Percentiles rank a stretch among this genome's conserved stretches.
These are phyloP conservation scores for Conger conger DNA, from an alignment of 2,113 vertebrate species.

Conservation along the genomic window DNA sequence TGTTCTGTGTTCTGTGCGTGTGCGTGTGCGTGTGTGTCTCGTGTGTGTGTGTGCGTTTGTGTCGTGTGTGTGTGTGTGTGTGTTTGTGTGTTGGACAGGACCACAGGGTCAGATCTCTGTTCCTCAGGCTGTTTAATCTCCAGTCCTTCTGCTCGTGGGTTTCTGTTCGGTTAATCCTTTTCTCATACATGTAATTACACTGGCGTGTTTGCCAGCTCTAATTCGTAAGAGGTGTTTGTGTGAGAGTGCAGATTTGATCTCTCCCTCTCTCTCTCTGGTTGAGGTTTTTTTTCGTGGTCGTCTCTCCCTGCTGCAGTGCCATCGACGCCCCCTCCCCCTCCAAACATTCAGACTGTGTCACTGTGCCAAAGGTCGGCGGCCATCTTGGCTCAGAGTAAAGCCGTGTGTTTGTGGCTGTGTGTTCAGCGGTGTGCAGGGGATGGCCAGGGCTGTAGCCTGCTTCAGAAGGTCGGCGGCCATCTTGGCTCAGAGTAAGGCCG, in stretches of 20 bases:
- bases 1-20: no score
- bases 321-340: neutral
- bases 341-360: neutral
- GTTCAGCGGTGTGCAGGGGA: constrained; percentile 10
- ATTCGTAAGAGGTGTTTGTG: neutral
- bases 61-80: no score
- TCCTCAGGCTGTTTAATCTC: no score
- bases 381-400: neutral
- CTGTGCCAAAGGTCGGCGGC: neutral
- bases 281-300: neutral
- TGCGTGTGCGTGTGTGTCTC: no score
- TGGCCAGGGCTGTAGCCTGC: neutral
- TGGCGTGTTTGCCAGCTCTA: neutral
- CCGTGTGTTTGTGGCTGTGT: neutral
- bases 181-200: neutral
- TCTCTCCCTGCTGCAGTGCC: neutral
- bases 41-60: no score
- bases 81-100: no score
- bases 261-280: neutral
- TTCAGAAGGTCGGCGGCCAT: neutral
- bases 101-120: no score
- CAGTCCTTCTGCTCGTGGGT: no score
- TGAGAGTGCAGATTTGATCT: neutral
- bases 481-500: neutral
- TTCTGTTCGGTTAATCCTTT: no score